Evolutionary conservation across 1,140 invertebrate species (phyloP).

Genomic region (Drosophila ananassae): DNA sequence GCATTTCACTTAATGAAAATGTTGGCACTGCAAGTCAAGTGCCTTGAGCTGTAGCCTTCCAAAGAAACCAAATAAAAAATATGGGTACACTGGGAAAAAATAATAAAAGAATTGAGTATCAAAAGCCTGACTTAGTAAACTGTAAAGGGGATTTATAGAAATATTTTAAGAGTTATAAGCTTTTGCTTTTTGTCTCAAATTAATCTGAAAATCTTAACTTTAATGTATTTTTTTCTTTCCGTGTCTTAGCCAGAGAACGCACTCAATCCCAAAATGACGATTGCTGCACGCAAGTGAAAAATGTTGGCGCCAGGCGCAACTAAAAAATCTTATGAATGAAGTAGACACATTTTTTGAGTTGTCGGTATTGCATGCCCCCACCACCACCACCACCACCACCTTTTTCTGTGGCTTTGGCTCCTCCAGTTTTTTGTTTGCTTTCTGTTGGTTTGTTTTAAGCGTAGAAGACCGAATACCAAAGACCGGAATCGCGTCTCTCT

Average conservation of each 20-base stretch:
- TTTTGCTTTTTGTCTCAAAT: no score
- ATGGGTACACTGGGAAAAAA: slow-evolving; percentile 12
- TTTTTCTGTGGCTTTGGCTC: slow-evolving; percentile 7
- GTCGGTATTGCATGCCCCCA: slow-evolving; percentile 31
- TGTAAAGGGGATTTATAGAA: not conserved
- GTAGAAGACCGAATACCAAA: slow-evolving; percentile 15
- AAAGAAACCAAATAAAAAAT: slow-evolving; percentile 44
- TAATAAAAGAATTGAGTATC: not conserved
- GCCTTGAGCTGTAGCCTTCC: slow-evolving; percentile 71
- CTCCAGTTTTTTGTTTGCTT: slow-evolving; percentile 32
- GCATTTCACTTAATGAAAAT: slow-evolving; percentile 82
- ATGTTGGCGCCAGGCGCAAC: slow-evolving; percentile 80
- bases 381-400: not conserved
- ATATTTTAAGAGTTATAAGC: no score
- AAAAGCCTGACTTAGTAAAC: not conserved
- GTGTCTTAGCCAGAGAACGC: slow-evolving; percentile 23
- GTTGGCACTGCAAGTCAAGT: slow-evolving; percentile 83
- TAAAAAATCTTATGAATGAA: slow-evolving; percentile 82
- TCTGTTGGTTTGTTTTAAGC: slow-evolving; percentile 37
- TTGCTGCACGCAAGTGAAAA: slow-evolving; percentile 79
- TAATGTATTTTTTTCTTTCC: not conserved
- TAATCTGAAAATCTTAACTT: not conserved
- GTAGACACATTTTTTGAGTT: slow-evolving; percentile 75
- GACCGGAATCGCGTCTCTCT: slow-evolving; percentile 64
- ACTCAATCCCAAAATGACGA: slow-evolving; percentile 42